These are phyloP conservation scores for Orchesella flavescens DNA, from an alignment of 2,888 invertebrate species.

Conservation along the genomic window DNA sequence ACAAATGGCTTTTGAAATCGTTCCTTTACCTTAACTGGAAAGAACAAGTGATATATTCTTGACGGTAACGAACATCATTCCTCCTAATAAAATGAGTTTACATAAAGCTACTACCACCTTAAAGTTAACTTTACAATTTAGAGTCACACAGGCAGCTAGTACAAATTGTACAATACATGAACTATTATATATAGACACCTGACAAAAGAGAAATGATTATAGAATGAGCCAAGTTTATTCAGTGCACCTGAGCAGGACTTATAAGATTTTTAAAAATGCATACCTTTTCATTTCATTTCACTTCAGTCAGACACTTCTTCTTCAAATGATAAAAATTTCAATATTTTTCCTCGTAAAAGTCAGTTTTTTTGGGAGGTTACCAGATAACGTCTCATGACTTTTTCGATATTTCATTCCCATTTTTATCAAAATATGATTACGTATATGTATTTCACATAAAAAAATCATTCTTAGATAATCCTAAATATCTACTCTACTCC, in stretches of 20 bases:
- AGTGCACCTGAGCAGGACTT: too few species aligned
- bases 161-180: too few species aligned
- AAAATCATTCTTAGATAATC: too few species aligned
- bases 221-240: too few species aligned
- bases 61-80: too few species aligned
- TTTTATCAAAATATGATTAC: not conserved
- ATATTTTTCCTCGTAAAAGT: not conserved
- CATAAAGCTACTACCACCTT: too few species aligned
- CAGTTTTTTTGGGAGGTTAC: slow-evolving; percentile 38
- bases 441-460: not conserved
- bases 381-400: slow-evolving; percentile 13
- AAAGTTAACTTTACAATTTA: too few species aligned
- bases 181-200: too few species aligned
- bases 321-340: not conserved
- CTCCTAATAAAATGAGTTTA: too few species aligned
- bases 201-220: too few species aligned
- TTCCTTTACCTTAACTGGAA: slow-evolving; percentile 47
- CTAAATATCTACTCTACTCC: too few species aligned
- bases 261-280: not conserved
- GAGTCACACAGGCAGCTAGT: too few species aligned
- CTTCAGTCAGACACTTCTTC: not conserved
- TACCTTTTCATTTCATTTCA: not conserved
- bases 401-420: not conserved
- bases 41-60: slow-evolving; percentile 1
- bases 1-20: slow-evolving; percentile 57